Conservation (phyloP, 2,888 invertebrate genomes). For the Choreutis nemorana region DNA sequence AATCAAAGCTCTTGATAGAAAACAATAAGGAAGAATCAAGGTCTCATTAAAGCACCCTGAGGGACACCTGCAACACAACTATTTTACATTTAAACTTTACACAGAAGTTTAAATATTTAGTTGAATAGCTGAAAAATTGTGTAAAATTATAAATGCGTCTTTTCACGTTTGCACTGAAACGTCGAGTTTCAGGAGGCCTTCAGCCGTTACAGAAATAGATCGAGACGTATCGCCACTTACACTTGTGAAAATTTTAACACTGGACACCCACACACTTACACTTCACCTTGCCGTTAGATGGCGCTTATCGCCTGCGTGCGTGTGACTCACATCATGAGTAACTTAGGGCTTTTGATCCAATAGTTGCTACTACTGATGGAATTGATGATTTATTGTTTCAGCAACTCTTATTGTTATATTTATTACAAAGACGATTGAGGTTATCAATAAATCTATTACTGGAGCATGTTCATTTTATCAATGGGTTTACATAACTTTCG, state of each 20-base stretch:
- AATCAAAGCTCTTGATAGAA: background rate
- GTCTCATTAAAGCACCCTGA: background rate
- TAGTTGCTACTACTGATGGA: slow-evolving; percentile 8
- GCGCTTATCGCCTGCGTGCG: slow-evolving; percentile 40
- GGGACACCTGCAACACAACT: background rate
- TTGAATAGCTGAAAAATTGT: too few relatives aligned
- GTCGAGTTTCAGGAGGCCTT: slow-evolving; percentile 45
- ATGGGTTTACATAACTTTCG: too few relatives aligned
- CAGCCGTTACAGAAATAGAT: slow-evolving; percentile 52
- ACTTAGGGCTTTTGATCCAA: slow-evolving; percentile 11
- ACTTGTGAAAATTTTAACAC: slow-evolving; percentile 55
- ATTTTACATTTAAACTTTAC: too few relatives aligned
- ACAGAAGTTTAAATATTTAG: too few relatives aligned
- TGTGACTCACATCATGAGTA: slow-evolving; percentile 33
- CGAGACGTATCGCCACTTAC: slow-evolving; percentile 52
- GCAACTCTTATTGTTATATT: too few relatives aligned
- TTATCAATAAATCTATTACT: too few relatives aligned
- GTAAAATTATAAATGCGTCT: too few relatives aligned
- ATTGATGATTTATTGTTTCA: background rate
- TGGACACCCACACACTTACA: slow-evolving; percentile 55
- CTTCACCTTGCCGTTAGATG: slow-evolving; percentile 60
- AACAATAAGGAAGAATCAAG: background rate
- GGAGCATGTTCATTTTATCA: too few relatives aligned
- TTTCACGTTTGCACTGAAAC: slow-evolving; percentile 27
- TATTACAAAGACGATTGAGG: too few relatives aligned